Percentiles rank a stretch among this genome's conserved stretches.
phyloP scores from a whole-genome alignment of 2,888 invertebrate species.

The Torymus texanus region DNA sequence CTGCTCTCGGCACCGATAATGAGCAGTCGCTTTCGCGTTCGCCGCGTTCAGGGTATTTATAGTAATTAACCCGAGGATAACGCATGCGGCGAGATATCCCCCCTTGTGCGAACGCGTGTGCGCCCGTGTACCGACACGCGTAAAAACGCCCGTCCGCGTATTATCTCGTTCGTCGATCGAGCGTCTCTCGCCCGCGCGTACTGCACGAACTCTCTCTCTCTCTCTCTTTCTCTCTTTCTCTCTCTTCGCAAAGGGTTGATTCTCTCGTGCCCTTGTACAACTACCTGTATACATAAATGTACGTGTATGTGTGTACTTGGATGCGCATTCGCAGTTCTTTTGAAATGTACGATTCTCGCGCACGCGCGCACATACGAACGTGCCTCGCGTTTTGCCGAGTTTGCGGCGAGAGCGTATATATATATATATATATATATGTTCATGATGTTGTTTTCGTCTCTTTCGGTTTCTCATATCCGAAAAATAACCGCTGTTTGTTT shows the following conservation, averaged over 20 bases:
- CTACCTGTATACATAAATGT: no score
- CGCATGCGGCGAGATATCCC: background rate
- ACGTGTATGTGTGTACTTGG: background rate
- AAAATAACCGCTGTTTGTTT: no score
- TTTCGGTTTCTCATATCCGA: no score
- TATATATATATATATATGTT: no score
- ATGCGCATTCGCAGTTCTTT: background rate
- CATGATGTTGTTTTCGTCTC: no score
- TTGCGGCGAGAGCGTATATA: no score
- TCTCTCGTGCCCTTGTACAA: background rate
- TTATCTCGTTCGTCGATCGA: conserved; percentile 12
- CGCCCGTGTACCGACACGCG: conserved; percentile 1
- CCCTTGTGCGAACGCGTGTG: background rate
- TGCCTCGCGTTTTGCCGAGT: background rate
- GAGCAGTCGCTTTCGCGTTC: conserved; percentile 20
- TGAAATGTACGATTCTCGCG: background rate
- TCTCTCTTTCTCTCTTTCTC: no score
- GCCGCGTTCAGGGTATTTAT: conserved; percentile 5
- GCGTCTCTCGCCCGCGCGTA: conserved; percentile 1
- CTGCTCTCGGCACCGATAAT: conserved; percentile 11
- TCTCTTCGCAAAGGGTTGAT: background rate
- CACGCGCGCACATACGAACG: no score
- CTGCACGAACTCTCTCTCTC: background rate
- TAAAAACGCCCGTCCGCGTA: conserved; percentile 4
- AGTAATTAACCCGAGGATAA: conserved; percentile 35